phyloP scores from a whole-genome alignment of 1,140 invertebrate genomes.

The Anastrepha obliqua region DNA sequence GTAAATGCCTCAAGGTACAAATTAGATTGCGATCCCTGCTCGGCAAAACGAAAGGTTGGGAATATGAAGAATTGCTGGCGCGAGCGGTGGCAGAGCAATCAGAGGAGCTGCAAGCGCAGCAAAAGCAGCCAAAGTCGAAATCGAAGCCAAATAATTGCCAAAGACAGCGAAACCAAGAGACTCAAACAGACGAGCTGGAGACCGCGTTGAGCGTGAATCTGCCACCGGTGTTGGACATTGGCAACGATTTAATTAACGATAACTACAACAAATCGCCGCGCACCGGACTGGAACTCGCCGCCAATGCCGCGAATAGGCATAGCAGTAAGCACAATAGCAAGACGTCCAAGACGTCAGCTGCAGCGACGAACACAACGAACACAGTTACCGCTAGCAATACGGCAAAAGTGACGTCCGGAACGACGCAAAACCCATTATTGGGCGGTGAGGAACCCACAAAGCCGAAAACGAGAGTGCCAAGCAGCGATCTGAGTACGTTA shows the following conservation, averaged over 20 bases:
- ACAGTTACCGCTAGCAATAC: neutral
- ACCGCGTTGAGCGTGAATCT: constrained; percentile 45
- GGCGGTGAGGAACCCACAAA: neutral
- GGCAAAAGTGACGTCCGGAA: neutral
- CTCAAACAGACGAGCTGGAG: constrained; percentile 23
- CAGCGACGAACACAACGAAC: neutral
- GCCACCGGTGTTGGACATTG: constrained; percentile 48
- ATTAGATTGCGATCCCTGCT: constrained; percentile 61
- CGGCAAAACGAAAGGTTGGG: constrained; percentile 56
- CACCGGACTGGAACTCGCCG: neutral
- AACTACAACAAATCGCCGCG: constrained; percentile 51
- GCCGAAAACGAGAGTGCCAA: constrained; percentile 54
- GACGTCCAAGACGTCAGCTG: neutral
- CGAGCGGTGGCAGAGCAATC: neutral
- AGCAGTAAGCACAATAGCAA: neutral
- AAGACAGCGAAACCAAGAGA: constrained; percentile 18
- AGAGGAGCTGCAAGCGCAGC: neutral
- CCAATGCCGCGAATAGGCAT: neutral
- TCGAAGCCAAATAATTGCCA: constrained; percentile 48
- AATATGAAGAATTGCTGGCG: constrained; percentile 11
- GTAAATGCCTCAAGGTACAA: constrained; percentile 68
- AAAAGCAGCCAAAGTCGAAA: neutral
- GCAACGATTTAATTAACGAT: constrained; percentile 57
- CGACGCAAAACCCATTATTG: neutral
- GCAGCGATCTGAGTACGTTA: constrained; percentile 61